Evolutionary conservation across 2,888 invertebrate genomes (phyloP), one percentile per base, ranked within the genome.

Genomic region (Drosophila kanekoi): DNA sequence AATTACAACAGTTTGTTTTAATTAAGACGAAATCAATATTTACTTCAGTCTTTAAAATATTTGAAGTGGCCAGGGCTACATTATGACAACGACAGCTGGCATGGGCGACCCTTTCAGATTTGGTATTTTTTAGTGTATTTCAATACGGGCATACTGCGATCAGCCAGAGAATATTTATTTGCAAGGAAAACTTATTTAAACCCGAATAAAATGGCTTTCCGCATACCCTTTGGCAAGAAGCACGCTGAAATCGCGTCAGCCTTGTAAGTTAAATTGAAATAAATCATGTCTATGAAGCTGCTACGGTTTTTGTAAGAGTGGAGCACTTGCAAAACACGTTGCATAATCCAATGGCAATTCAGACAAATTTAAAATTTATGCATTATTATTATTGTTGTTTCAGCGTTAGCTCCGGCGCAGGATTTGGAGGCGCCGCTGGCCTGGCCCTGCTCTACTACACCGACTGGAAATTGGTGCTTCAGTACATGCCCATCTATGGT

Each of bases 401-500:
- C 88, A 94, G 95, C 94, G 66, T 94, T 38, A 93, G 95, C 16
- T 95, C 96, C 6, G 94, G 93, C 16, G 88, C 92, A 0, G 93
- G 93, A 0, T 97, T 95, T 90, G 96, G 97, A 45, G 94, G 94
- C 37, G 93, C 95, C 0, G 95, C 94, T n/a, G 93, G 94, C 63
- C 87, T 94, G 23, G 93, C 93, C 0, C 76, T 96, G 10, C 92
- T 95, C 3, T 97, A 96, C 92, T 93, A 95, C 79, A 96, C 96
- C 0, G 97, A 97, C 90, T 97, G 97, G 97, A 96, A 94, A 92
- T 90, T 94, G 52, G 93, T 97, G 72, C 93, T 95, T 51, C 93
- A 95, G 78, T 95, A 95, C 91, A 92, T 97, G 73, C 97, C 97
- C 20, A 96, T 94, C 92, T 97, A 97, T 92, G 94, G 94, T 80